Percentiles rank a stretch among this genome's conserved stretches.
Evolutionary conservation across 2,888 invertebrate genomes (phyloP).

Genomic region (Liodrosophila aerea): DNA sequence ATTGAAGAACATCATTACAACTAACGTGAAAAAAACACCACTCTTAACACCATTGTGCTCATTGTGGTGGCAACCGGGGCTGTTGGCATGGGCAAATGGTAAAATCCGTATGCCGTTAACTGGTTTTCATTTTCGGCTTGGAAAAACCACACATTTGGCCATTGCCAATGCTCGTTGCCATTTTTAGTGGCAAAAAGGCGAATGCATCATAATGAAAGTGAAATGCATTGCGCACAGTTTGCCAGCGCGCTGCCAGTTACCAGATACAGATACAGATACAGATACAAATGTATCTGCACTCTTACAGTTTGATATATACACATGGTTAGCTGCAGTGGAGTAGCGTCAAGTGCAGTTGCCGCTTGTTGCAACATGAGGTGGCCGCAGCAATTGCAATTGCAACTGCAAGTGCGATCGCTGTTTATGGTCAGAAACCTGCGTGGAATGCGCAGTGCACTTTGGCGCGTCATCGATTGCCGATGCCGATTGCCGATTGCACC

Average conservation of each 20-base stretch:
- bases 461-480: conserved; percentile 71
- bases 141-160: conserved; percentile 71
- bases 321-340: conserved; percentile 25
- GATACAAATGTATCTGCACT: neutral
- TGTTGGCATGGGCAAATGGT: conserved; percentile 50
- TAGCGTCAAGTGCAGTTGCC: conserved; percentile 68
- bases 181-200: conserved; percentile 76
- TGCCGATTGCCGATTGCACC: conserved; percentile 13
- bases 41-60: too few species aligned
- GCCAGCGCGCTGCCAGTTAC: conserved; percentile 69
- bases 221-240: conserved; percentile 79
- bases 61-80: too few species aligned
- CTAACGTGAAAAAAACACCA: too few species aligned
- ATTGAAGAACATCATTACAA: too few species aligned
- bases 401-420: conserved; percentile 20
- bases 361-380: conserved; percentile 76
- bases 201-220: conserved; percentile 81
- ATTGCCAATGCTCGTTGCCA: conserved; percentile 66
- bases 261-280: conserved; percentile 53
- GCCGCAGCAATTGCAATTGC: conserved; percentile 25
- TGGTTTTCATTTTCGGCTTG: conserved; percentile 75
- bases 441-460: conserved; percentile 54
- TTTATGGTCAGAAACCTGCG: conserved; percentile 58
- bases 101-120: conserved; percentile 62
- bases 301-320: conserved; percentile 1